These are phyloP conservation scores for Palythoa heliodiscus DNA, from an alignment of 92 coral and sea anemone genomes.

Conservation along the genomic window DNA sequence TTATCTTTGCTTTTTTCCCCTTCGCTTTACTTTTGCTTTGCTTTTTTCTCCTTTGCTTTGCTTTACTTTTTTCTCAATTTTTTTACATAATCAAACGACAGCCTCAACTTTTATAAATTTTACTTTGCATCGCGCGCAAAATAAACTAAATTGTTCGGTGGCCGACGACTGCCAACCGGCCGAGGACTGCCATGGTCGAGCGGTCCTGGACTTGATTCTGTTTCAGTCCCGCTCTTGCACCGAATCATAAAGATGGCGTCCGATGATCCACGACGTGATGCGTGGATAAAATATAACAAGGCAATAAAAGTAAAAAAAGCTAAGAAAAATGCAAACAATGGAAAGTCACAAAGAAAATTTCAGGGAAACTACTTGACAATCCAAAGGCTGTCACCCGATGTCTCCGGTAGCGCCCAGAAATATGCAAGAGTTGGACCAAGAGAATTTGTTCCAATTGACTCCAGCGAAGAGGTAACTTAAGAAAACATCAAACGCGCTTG, in stretches of 20 bases:
- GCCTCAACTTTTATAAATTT: too few species aligned
- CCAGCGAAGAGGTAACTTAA: conserved; percentile 10
- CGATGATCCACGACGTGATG: background rate
- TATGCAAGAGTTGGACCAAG: conserved; percentile 16
- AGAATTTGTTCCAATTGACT: conserved; percentile 2
- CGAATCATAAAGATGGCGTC: background rate
- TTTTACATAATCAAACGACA: too few species aligned
- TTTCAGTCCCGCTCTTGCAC: background rate
- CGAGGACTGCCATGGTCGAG: too few species aligned
- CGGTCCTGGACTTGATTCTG: background rate
- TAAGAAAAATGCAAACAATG: background rate
- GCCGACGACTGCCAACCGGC: too few species aligned
- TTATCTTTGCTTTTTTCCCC: too few species aligned
- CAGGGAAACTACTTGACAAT: conserved; percentile 14
- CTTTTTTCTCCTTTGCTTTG: too few species aligned
- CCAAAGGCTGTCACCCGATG: conserved; percentile 6
- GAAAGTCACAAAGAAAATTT: conserved; percentile 15
- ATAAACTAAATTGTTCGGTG: too few species aligned
- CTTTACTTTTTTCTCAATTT: too few species aligned
- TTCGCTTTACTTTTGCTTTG: too few species aligned
- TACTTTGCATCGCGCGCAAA: too few species aligned
- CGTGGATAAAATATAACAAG: background rate
- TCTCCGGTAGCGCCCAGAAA: conserved; percentile 23
- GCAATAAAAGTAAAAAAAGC: conserved; percentile 4
- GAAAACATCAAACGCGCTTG: background rate